Evolutionary conservation across 2,113 vertebrate species (phyloP).

Genomic region (Columbina picui): DNA sequence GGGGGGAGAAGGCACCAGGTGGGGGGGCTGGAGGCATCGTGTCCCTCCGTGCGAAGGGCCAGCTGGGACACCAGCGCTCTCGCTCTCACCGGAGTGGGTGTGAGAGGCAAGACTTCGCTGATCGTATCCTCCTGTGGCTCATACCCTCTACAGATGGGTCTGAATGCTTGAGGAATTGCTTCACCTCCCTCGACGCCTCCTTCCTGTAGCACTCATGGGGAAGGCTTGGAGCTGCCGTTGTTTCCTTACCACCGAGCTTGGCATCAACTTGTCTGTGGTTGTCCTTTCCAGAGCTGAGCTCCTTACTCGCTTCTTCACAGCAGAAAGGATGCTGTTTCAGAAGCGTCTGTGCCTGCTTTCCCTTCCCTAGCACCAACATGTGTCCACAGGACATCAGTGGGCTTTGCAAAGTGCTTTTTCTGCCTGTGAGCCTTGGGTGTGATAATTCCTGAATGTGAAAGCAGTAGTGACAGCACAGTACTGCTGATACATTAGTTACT

Average conservation of each 20-base stretch:
- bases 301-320: rapidly evolving
- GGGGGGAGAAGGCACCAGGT: background rate
- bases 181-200: background rate
- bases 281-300: background rate
- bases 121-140: rapidly evolving
- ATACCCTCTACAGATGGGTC: background rate
- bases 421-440: background rate
- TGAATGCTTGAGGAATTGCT: background rate
- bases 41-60: too few relatives aligned
- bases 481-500: rapidly evolving
- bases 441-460: background rate
- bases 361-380: background rate
- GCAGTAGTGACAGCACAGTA: background rate
- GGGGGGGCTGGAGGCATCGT: background rate
- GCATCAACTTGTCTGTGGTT: background rate
- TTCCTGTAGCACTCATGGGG: background rate
- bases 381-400: rapidly evolving
- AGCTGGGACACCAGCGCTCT: background rate
- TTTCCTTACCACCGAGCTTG: background rate
- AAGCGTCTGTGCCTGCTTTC: background rate
- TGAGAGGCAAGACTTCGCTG: background rate
- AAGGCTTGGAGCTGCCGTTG: background rate
- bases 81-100: rapidly evolving
- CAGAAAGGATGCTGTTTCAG: background rate
- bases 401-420: background rate